phyloP scores from a whole-genome alignment of 2,888 invertebrate species.

The Willowsia nigromaculata region DNA sequence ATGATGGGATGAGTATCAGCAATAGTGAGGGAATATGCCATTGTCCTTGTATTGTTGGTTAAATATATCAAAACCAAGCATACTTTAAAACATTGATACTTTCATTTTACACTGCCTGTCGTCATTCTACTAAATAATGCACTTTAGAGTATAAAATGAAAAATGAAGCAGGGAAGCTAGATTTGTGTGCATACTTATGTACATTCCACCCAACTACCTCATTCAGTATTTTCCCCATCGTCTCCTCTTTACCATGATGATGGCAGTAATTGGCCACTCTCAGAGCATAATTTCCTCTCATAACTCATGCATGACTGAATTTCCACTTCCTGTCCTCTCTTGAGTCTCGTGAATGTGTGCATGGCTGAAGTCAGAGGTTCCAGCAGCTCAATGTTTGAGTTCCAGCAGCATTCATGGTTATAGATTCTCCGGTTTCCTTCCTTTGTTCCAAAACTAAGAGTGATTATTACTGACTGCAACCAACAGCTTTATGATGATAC shows the following conservation, averaged over 20 bases:
- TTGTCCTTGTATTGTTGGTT: not conserved
- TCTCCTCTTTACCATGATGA: slow-evolving; percentile 57
- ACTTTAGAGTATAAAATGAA: slow-evolving; percentile 1
- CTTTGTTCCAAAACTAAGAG: slow-evolving; percentile 61
- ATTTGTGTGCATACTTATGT: not conserved
- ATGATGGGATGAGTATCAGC: not conserved
- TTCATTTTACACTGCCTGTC: not conserved
- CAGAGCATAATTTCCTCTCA: slow-evolving; percentile 74
- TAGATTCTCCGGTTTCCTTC: slow-evolving; percentile 17
- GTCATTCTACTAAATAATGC: not conserved
- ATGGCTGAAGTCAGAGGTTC: not conserved
- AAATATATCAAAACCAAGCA: not conserved
- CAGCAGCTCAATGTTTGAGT: not conserved
- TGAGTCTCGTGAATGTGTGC: not conserved
- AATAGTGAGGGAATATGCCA: not conserved
- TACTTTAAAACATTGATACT: not conserved
- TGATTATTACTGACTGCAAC: not conserved
- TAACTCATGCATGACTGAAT: slow-evolving; percentile 74
- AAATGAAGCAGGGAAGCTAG: slow-evolving; percentile 37
- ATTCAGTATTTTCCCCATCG: slow-evolving; percentile 46
- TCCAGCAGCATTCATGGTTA: not conserved
- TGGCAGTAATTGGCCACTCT: slow-evolving; percentile 74
- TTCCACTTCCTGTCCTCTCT: slow-evolving; percentile 64
- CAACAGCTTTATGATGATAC: too few relatives aligned
- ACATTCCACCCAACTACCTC: slow-evolving; percentile 36